Evolutionary conservation across 2,797 vertebrate species (phyloP).

Genomic region (Microhierax caerulescens): DNA sequence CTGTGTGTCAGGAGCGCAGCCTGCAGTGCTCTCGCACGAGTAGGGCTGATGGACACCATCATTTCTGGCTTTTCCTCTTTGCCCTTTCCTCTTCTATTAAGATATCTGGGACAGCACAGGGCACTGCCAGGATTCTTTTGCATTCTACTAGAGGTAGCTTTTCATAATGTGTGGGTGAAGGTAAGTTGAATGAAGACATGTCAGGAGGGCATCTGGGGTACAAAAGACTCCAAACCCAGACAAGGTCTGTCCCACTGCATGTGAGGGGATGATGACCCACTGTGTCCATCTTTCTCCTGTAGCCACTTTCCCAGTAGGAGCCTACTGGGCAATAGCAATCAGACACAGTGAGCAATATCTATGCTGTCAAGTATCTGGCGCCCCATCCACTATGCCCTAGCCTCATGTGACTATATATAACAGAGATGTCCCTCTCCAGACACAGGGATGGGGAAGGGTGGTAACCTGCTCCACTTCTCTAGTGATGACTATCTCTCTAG

Average conservation of each 20-base stretch:
- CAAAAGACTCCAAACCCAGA: background rate
- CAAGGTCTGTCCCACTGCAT: background rate
- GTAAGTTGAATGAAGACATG: background rate
- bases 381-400: background rate
- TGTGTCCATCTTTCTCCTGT: background rate
- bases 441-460: background rate
- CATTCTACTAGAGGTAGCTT: background rate
- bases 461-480: background rate
- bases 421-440: background rate
- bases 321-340: background rate
- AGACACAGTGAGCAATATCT: background rate
- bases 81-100: background rate
- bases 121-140: background rate
- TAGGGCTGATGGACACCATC: background rate
- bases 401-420: background rate
- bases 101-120: background rate
- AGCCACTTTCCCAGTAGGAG: background rate
- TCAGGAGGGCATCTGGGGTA: background rate
- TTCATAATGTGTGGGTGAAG: background rate
- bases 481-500: background rate
- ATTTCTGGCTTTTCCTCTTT: background rate
- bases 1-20: background rate
- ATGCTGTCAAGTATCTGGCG: background rate
- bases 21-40: background rate
- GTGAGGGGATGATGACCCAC: background rate